Conservation (phyloP, 1,140 invertebrate genomes). For the Drosophila erecta region DNA sequence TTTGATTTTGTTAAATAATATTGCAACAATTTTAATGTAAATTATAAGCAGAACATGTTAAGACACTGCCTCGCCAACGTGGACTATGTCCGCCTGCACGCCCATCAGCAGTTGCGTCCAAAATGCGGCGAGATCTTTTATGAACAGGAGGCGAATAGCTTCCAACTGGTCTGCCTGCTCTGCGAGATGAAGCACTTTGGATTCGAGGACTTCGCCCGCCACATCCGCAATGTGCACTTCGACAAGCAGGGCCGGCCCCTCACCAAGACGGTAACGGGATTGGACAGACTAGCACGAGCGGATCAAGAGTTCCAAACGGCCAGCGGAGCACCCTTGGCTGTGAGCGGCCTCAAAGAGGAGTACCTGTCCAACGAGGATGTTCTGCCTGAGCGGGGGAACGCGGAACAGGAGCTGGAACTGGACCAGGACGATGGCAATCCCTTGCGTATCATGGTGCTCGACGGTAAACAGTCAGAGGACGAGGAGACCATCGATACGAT, state of each 20-base stretch:
- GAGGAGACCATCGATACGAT: slow-evolving; percentile 14
- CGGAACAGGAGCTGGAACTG: neutral
- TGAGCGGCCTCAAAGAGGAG: neutral
- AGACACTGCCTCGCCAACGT: slow-evolving; percentile 67
- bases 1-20: slow-evolving; percentile 26
- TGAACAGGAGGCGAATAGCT: slow-evolving; percentile 54
- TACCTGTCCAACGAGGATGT: neutral
- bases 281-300: neutral
- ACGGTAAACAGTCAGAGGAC: slow-evolving; percentile 6
- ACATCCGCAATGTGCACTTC: slow-evolving; percentile 70
- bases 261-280: slow-evolving; percentile 12
- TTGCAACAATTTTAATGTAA: slow-evolving; percentile 4
- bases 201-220: slow-evolving; percentile 65
- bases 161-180: slow-evolving; percentile 62
- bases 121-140: slow-evolving; percentile 74
- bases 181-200: slow-evolving; percentile 70
- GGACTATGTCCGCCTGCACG: slow-evolving; percentile 54
- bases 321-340: neutral
- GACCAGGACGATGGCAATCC: slow-evolving; percentile 24
- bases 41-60: slow-evolving; percentile 48
- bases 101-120: slow-evolving; percentile 47
- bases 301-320: neutral
- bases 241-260: slow-evolving; percentile 44
- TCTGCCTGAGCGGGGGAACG: slow-evolving; percentile 6
- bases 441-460: slow-evolving; percentile 16